Percentiles rank a stretch among this genome's conserved stretches.
These are phyloP conservation scores for Gymnoscopelus braueri DNA, from an alignment of 2,797 vertebrate species.

Conservation along the genomic window DNA sequence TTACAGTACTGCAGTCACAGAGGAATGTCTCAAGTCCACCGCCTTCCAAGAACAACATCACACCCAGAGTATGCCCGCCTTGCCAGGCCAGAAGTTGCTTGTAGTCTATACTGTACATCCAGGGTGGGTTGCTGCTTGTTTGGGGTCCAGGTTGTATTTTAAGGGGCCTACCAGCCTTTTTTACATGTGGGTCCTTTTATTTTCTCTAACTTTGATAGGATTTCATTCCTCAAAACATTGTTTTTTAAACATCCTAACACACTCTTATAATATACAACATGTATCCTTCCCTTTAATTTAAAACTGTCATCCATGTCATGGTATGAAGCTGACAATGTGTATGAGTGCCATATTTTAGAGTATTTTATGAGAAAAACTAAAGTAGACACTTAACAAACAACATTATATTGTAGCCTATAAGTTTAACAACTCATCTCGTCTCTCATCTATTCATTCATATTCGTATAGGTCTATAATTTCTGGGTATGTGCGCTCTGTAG, in stretches of 20 bases:
- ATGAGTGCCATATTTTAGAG: constrained; percentile 8
- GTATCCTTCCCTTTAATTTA: constrained; percentile 21
- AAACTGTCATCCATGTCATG: constrained; percentile 5
- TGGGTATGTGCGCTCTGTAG: neutral
- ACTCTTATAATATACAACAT: constrained; percentile 32
- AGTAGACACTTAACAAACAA: neutral
- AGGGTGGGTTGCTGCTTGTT: constrained; percentile 29
- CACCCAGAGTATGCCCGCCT: constrained; percentile 6
- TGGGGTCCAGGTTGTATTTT: constrained; percentile 28
- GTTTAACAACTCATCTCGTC: neutral
- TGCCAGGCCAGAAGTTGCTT: constrained; percentile 30
- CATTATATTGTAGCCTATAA: constrained; percentile 3
- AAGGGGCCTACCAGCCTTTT: too few relatives aligned
- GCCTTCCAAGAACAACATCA: constrained; percentile 63
- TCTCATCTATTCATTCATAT: neutral
- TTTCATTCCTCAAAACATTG: too few relatives aligned
- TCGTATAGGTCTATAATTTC: neutral
- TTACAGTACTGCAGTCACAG: constrained; percentile 43
- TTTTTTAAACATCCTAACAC: constrained; percentile 28
- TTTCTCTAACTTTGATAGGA: too few relatives aligned
- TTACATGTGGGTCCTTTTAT: too few relatives aligned
- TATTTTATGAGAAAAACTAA: neutral
- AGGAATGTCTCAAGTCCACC: constrained; percentile 39
- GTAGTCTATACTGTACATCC: constrained; percentile 1
- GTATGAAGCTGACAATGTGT: constrained; percentile 6